Evolutionary conservation across 2,888 invertebrate species (phyloP).

Genomic region (Beris chalybata): DNA sequence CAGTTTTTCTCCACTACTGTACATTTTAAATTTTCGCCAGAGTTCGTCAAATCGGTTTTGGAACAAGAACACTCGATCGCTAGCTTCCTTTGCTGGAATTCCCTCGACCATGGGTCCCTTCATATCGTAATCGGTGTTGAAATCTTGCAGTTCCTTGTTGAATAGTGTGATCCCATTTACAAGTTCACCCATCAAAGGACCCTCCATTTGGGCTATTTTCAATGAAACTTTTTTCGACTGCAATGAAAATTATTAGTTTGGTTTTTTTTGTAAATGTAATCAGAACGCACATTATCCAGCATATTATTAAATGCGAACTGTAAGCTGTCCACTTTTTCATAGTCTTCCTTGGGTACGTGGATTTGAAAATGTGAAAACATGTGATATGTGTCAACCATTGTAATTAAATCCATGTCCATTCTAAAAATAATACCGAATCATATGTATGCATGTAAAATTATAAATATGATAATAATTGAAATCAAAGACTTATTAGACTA

Average conservation of each 20-base stretch:
- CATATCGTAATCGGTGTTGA: constrained; percentile 72
- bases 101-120: constrained; percentile 86
- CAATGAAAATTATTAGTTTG: constrained; percentile 20
- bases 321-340: constrained; percentile 76
- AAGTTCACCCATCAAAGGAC: constrained; percentile 72
- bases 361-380: constrained; percentile 70
- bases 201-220: constrained; percentile 66
- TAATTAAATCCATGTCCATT: constrained; percentile 74
- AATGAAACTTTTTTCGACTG: constrained; percentile 49
- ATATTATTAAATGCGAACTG: constrained; percentile 77
- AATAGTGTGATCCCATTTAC: constrained; percentile 70
- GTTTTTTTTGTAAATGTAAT: background rate
- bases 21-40: constrained; percentile 79
- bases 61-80: constrained; percentile 74
- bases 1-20: constrained; percentile 78
- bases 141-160: constrained; percentile 66
- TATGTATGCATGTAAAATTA: too few relatives aligned
- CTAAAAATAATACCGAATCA: constrained; percentile 41
- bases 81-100: constrained; percentile 81
- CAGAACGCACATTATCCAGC: constrained; percentile 64
- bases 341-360: constrained; percentile 74
- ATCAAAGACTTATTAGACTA: too few relatives aligned
- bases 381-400: constrained; percentile 79
- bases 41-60: constrained; percentile 82
- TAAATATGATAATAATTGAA: too few relatives aligned